Base-by-base conservation (phyloP, 2,888 invertebrate species). In the Zaprionus bogoriensis region DNA sequence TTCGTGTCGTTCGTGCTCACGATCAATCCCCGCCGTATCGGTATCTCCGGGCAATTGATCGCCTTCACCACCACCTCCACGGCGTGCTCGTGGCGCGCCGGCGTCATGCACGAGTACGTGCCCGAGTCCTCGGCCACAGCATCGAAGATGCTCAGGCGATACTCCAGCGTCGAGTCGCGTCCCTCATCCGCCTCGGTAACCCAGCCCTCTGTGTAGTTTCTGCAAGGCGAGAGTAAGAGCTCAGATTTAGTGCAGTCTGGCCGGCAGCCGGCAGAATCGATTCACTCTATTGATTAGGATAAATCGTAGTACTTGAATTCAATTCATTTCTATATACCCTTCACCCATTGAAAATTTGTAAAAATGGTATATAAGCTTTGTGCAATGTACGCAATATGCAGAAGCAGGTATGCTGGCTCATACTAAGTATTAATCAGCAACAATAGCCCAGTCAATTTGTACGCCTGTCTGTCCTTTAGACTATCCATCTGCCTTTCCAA, bases 111-210 rank as follows among this genome's bases (percentile, higher is more conserved):
- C 0, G 96, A 94, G 89, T 95, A 97, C 2, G 94, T 90, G 0
- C 97, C 97, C 0, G 96, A 95, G 90, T 98, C 97, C 74, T 96
- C 96, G 83, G 94, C 94, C 38, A 94, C 94, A 0, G 97, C 97
- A 80, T 95, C 94, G 70, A 95, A 93, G 78, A 98, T 95, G 60
- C 95, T 96, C 10, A 98, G 90, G 4, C 97, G 92, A 87, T 95
- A 97, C 88, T 97, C 96, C 64, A 97, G 89, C 61, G 94, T 93
- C 3, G 95, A 93, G 91, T 96, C 96, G 0, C 97, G 92, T 1
- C 95, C 95, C 87, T 96, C 96, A 60, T 89, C 89, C 1, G 94
- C 96, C 4, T 89, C 89, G 2, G 94, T 94, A 0, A 95, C 95
- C 96, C 96, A 97, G 9, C 96, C 96, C 90, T 96, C 95, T 0